Conservation (phyloP, 2,113 vertebrate genomes). For the Microtus richardsoni region DNA sequence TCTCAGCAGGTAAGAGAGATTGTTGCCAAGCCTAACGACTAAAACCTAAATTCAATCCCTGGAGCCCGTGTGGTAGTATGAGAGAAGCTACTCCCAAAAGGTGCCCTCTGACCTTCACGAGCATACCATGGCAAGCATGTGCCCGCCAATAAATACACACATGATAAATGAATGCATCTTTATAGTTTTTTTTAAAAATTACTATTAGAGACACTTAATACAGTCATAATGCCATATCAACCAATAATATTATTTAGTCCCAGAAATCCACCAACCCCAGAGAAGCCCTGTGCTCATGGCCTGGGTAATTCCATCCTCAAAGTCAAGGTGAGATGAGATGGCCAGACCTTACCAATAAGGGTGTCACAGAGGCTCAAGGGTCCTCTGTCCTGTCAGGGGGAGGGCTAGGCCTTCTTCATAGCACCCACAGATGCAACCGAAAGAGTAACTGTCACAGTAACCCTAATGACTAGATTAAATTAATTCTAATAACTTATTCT, state of each 20-base stretch:
- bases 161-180: neutral
- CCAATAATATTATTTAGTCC: too few species aligned
- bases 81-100: neutral
- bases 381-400: neutral
- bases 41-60: neutral
- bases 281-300: neutral
- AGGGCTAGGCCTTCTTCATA: fast-evolving
- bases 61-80: neutral
- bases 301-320: neutral
- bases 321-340: neutral
- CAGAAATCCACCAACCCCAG: neutral
- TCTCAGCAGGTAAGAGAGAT: neutral
- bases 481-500: neutral
- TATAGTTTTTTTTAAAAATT: neutral
- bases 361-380: fast-evolving
- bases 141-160: neutral
- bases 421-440: neutral
- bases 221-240: neutral
- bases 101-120: neutral
- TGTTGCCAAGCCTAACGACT: too few species aligned
- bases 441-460: neutral
- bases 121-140: neutral
- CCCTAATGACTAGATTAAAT: neutral
- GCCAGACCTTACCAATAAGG: neutral
- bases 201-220: neutral